These are phyloP conservation scores for Physocephala rufipes DNA, from an alignment of 2,888 invertebrate species.

Conservation along the genomic window DNA sequence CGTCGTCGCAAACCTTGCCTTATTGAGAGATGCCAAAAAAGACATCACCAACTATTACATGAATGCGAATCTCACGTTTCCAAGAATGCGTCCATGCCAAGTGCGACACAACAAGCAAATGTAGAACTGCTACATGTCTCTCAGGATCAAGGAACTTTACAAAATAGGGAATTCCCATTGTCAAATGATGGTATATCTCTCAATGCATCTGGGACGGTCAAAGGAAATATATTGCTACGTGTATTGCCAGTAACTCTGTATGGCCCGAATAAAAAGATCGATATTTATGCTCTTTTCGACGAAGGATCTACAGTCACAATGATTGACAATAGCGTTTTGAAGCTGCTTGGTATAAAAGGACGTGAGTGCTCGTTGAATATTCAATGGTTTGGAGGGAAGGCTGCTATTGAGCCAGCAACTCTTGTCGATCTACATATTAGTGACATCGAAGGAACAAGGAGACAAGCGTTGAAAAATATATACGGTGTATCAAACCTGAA, in stretches of 20 bases:
- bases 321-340: slow-evolving; percentile 32
- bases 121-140: neutral
- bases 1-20: slow-evolving; percentile 12
- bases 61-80: slow-evolving; percentile 3
- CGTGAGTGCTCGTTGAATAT: slow-evolving; percentile 36
- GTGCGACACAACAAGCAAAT: neutral
- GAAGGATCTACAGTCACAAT: slow-evolving; percentile 31
- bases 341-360: slow-evolving; percentile 38
- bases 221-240: slow-evolving; percentile 13
- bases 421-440: slow-evolving; percentile 33
- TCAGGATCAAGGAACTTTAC: neutral
- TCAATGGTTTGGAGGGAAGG: slow-evolving; percentile 42
- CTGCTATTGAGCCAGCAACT: slow-evolving; percentile 28
- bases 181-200: neutral
- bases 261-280: slow-evolving; percentile 25
- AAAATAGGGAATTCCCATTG: neutral
- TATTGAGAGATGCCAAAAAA: neutral
- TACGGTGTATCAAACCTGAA: slow-evolving; percentile 37
- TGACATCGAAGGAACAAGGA: slow-evolving; percentile 16
- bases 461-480: slow-evolving; percentile 24
- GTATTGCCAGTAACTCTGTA: slow-evolving; percentile 15
- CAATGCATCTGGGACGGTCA: neutral
- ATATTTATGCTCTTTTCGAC: slow-evolving; percentile 19
- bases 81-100: neutral
- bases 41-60: slow-evolving; percentile 21